Conservation (phyloP, 2,888 invertebrate species). For the Calameuta filiformis region DNA sequence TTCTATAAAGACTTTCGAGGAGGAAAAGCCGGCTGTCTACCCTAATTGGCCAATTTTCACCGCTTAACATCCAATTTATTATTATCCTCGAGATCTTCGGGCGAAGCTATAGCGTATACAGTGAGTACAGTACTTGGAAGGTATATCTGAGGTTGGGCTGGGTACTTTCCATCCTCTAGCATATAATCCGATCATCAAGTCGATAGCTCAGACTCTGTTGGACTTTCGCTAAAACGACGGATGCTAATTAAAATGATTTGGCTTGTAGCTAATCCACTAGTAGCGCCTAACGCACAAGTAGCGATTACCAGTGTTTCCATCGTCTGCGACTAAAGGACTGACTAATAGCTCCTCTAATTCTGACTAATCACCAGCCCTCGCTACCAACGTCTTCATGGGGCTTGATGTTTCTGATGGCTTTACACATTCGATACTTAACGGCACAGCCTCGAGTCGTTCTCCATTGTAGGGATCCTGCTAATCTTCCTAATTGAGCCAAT, state of each 20-base stretch:
- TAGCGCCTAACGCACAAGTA: slow-evolving; percentile 23
- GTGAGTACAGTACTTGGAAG: background rate
- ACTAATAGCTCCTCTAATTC: slow-evolving; percentile 52
- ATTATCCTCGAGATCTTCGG: slow-evolving; percentile 46
- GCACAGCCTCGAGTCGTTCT: slow-evolving; percentile 31
- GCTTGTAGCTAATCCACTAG: slow-evolving; percentile 34
- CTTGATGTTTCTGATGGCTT: slow-evolving; percentile 40
- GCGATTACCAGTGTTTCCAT: slow-evolving; percentile 21
- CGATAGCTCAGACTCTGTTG: slow-evolving; percentile 28
- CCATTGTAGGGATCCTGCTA: slow-evolving; percentile 33
- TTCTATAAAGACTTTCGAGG: slow-evolving; percentile 49
- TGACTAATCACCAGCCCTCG: slow-evolving; percentile 39
- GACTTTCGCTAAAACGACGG: slow-evolving; percentile 1
- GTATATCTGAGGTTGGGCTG: background rate
- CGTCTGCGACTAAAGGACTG: slow-evolving; percentile 27
- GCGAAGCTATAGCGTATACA: slow-evolving; percentile 20
- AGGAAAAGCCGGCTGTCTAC: slow-evolving; percentile 52
- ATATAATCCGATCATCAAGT: slow-evolving; percentile 50
- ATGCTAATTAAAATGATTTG: slow-evolving; percentile 51
- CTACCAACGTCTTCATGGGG: slow-evolving; percentile 8
- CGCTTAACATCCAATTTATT: slow-evolving; percentile 61
- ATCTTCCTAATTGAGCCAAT: slow-evolving; percentile 41
- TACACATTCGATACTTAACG: slow-evolving; percentile 38
- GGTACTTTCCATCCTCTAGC: slow-evolving; percentile 13
- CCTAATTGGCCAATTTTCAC: slow-evolving; percentile 61